Base-by-base conservation (phyloP, 1,140 invertebrate species). In the Thaumetopoea pityocampa region DNA sequence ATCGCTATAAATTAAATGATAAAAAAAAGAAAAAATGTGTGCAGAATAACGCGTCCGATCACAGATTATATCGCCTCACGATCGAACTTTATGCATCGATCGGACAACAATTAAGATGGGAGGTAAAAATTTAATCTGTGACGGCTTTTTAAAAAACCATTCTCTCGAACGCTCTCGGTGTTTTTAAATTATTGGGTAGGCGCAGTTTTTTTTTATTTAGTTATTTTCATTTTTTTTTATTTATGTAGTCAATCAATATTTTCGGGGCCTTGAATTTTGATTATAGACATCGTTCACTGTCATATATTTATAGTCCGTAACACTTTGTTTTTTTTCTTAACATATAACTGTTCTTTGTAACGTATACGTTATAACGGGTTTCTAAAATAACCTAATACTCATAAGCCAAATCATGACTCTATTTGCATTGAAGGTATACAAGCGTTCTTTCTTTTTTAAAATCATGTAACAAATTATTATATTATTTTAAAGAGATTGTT, bases 101-200 rank as follows among this genome's bases (percentile, higher is more conserved):
- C 46, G 37, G 41, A 20, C 35, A 37, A 53, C 50, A 58, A 58
- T 58, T 58, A 58, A 52, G 42, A 53, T 53, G 37, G 45, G 38
- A 49, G 41, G 45, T 51, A 48, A 35, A 46, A 44, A 42, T 44
- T 50, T 50, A 33, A 41, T 26, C 32, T 54, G 36, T 36, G 51
- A 54, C 46, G 51, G 41, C 34, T 40, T 50, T 45, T 50, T 50
- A 45, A 42, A 42, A 49, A 41, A 29, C 30, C 40, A 49, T 49
- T 45, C 22, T 11, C 15, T 20, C 5, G 20, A 41, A 45, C 40
- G 29, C 36, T 42, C 40, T 38, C 23, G 24, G 30, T 45, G 42
- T 41, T 45, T 32, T 28, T 28, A 54, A 49, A 49, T 45, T 50
- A 22, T 28, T 14, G 12, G 30, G 27, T 43, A 33, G n/a, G n/a